Percentiles rank a stretch among this genome's conserved stretches.
Evolutionary conservation across 2,888 invertebrate species (phyloP).

Genomic region (Pterostichus madidus): DNA sequence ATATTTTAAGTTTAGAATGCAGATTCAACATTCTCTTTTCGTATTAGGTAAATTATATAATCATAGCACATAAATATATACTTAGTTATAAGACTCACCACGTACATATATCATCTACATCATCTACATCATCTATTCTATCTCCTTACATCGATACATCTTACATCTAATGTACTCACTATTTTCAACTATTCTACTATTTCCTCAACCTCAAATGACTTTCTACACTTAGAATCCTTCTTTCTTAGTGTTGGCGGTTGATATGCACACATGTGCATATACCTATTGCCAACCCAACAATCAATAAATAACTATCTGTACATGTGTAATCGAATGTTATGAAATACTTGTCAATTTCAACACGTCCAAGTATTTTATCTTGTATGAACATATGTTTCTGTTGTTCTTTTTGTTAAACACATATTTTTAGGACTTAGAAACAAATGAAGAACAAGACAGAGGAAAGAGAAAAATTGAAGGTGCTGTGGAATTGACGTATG

Average conservation of each 20-base stretch:
- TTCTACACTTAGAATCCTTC: conserved; percentile 1
- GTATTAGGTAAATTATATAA: too few relatives aligned
- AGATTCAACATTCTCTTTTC: too few relatives aligned
- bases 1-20: too few relatives aligned
- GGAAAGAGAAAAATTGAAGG: conserved; percentile 89
- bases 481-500: conserved; percentile 82
- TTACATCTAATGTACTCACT: too few relatives aligned
- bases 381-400: conserved; percentile 7
- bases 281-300: background rate
- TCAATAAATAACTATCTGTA: conserved; percentile 21
- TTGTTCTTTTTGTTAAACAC: conserved; percentile 1
- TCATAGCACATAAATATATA: too few relatives aligned
- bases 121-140: too few relatives aligned
- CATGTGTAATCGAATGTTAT: conserved; percentile 25
- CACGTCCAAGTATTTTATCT: background rate
- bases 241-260: background rate
- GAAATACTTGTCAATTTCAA: conserved; percentile 32
- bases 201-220: background rate
- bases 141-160: too few relatives aligned
- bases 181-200: background rate
- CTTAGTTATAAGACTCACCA: too few relatives aligned
- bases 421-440: conserved; percentile 76
- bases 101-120: too few relatives aligned
- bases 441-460: conserved; percentile 79
- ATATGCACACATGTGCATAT: background rate